Evolutionary conservation across 1,140 invertebrate species (phyloP), one percentile per base, ranked within the genome.

Genomic region (Stratiolaelaps scimitus): DNA sequence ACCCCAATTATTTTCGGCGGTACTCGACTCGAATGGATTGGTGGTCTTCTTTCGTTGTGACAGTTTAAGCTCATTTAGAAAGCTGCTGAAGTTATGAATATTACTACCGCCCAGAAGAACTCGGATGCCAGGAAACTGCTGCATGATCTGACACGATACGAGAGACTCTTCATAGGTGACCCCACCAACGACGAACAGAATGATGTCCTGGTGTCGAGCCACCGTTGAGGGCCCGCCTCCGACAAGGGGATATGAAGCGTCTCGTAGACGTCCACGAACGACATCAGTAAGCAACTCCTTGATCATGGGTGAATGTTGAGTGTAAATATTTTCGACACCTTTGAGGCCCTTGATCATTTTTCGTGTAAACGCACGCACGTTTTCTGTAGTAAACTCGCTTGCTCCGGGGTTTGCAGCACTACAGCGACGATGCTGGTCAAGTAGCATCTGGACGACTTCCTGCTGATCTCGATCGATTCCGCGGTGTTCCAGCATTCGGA

Each of bases 291-390:
- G 71, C 0, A 85, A 85, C 73, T 90, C 85, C 71, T 85, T 84
- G 1, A 98, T 72, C 13, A 92, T 74, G 0, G 92, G 92, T 17
- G 83, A 85, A 75, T 97, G 92, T 74, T 97, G 92, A 0, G 92
- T 95, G 73, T 93, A 97, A 69, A 97, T 90, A 78, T 97, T 98
- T 75, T 97, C 93, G 2, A 97, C 90, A 2, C 92, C 92, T 78
- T 90, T 90, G 66, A 94, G 89, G 65, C 93, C 83, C 74, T 90
- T 84, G 72, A 93, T 86, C 15, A 91, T 92, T 68, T 90, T 85
- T 74, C 92, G 92, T 0, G 88, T 87, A 20, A 92, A 88, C 71
- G 87, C 84, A 43, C 78, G 75, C 28, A 79, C 76, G 73, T 89
- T 85, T 71, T 87, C 83, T 46, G 85, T 86, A 67, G 76, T 78